phyloP scores from a whole-genome alignment of 2,113 vertebrate species.

The Scytalopus superciliaris region DNA sequence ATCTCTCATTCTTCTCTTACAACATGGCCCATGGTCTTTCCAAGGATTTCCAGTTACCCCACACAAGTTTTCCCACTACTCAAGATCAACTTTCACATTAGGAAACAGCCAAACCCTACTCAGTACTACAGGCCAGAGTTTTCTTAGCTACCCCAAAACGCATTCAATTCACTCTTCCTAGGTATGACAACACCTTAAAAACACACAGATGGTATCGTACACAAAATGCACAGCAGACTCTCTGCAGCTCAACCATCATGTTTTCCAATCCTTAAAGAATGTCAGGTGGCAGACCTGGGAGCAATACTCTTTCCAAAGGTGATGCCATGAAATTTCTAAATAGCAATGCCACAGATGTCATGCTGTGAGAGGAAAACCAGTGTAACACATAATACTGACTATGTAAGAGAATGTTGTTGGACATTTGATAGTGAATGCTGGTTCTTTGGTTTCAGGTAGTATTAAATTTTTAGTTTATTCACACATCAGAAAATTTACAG shows the following conservation, averaged over 20 bases:
- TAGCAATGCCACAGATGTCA: not conserved
- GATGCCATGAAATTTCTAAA: not conserved
- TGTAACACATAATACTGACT: rapidly evolving
- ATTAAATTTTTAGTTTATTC: not conserved
- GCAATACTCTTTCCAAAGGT: not conserved
- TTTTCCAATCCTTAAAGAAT: not conserved
- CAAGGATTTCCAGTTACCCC: not conserved
- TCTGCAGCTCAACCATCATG: no score
- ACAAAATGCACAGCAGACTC: not conserved
- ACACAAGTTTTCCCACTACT: not conserved
- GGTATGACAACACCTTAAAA: not conserved
- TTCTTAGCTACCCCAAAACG: no score
- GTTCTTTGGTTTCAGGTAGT: not conserved
- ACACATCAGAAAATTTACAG: not conserved
- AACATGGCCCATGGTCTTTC: not conserved
- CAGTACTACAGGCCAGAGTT: not conserved
- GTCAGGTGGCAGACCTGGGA: not conserved
- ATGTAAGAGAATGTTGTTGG: rapidly evolving
- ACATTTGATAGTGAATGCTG: no score
- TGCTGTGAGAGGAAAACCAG: not conserved
- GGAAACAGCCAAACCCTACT: not conserved
- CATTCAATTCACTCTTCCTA: not conserved
- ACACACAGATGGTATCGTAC: not conserved
- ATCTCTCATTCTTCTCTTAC: not conserved
- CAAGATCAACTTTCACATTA: no score